Conservation (phyloP, 2,113 vertebrate genomes). For the Cryptomyrus ogoouensis region DNA sequence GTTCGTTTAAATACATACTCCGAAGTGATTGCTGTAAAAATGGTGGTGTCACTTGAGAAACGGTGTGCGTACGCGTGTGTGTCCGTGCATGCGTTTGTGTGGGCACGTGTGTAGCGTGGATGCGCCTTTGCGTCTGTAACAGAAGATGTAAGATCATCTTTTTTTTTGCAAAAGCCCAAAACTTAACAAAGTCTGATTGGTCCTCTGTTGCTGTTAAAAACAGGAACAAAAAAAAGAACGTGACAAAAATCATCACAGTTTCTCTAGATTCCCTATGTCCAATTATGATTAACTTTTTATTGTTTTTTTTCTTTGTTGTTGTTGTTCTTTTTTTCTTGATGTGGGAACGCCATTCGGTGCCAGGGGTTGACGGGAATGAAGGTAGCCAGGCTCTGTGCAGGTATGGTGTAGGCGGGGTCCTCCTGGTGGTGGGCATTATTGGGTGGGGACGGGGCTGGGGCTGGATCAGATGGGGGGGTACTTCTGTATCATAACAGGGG, state of each 20-base stretch:
- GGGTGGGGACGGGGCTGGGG: constrained; percentile 78
- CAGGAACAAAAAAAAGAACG: constrained; percentile 52
- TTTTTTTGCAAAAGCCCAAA: constrained; percentile 86
- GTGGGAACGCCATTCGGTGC: constrained; percentile 77
- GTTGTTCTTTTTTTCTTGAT: constrained; percentile 69
- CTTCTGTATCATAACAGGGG: constrained; percentile 83
- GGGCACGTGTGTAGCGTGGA: constrained; percentile 23
- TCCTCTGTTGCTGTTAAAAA: constrained; percentile 78
- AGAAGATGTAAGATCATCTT: constrained; percentile 59
- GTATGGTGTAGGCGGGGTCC: constrained; percentile 82
- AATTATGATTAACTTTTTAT: constrained; percentile 96
- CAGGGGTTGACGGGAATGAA: constrained; percentile 79
- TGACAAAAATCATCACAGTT: constrained; percentile 90
- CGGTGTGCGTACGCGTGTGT: constrained; percentile 45
- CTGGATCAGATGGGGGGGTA: constrained; percentile 75
- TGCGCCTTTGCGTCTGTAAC: constrained; percentile 29
- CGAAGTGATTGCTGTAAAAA: constrained; percentile 70
- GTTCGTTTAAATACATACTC: constrained; percentile 60
- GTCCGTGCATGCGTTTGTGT: constrained; percentile 37
- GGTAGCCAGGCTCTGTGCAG: constrained; percentile 86
- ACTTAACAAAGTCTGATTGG: constrained; percentile 94
- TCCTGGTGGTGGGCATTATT: constrained; percentile 78
- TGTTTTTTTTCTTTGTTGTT: constrained; percentile 60
- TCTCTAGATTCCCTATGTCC: constrained; percentile 90
- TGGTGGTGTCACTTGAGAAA: constrained; percentile 46